Conservation (phyloP, 2,113 vertebrate species). For the Nothoprocta perdicaria region DNA sequence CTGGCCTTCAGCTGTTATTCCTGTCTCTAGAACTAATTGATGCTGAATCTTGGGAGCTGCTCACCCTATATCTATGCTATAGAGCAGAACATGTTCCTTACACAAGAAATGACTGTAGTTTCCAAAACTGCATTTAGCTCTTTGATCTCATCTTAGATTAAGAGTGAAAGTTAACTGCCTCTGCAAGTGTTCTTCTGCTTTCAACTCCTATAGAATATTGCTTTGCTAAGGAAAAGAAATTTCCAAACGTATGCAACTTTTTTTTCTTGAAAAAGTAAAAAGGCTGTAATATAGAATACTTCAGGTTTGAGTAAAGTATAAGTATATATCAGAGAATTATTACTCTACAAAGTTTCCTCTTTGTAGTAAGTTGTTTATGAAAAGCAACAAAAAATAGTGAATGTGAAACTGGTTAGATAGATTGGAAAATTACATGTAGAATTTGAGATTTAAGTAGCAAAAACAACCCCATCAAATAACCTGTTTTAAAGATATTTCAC, state of each 20-base stretch:
- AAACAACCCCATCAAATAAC: neutral
- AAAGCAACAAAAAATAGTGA: neutral
- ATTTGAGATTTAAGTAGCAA: neutral
- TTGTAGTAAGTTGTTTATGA: neutral
- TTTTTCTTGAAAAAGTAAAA: neutral
- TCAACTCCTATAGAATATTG: neutral
- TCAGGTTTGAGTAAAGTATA: neutral
- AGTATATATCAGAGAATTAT: neutral
- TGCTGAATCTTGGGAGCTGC: neutral
- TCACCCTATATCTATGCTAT: neutral
- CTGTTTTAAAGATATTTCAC: neutral
- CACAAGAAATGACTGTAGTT: neutral
- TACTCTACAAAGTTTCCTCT: neutral
- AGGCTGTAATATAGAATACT: neutral
- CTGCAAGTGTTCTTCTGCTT: neutral
- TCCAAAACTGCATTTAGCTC: neutral
- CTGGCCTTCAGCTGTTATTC: slow-evolving; percentile 47
- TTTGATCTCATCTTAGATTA: slow-evolving; percentile 19
- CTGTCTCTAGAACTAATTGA: slow-evolving; percentile 56
- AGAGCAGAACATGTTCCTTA: slow-evolving; percentile 9
- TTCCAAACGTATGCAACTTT: neutral
- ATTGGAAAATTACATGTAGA: neutral
- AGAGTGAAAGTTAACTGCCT: neutral
- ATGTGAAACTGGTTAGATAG: neutral
- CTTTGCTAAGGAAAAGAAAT: neutral